A percentile compares a stretch with the other conserved stretches of the same genome.
These are phyloP conservation scores for Dasyprocta punctata DNA, from an alignment of 2,113 vertebrate genomes.

Conservation along the genomic window DNA sequence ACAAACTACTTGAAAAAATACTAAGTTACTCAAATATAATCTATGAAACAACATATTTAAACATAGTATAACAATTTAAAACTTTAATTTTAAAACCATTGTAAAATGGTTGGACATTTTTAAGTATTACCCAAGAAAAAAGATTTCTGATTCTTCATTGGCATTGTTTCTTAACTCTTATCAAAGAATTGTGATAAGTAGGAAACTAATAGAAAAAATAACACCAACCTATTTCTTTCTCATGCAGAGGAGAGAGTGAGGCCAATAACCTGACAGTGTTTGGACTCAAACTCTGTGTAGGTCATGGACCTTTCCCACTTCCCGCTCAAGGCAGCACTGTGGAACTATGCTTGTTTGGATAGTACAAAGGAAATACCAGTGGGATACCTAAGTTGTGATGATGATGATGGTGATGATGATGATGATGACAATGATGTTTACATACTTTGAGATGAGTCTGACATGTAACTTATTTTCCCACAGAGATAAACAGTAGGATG, in stretches of 20 bases:
- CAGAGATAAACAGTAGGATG: background rate
- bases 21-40: background rate
- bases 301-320: background rate
- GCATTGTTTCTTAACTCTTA: background rate
- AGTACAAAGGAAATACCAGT: background rate
- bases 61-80: background rate
- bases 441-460: background rate
- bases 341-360: background rate
- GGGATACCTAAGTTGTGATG: background rate
- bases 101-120: background rate
- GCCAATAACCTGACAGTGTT: background rate
- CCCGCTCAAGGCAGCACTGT: too few relatives aligned
- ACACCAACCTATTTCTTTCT: background rate
- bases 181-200: background rate
- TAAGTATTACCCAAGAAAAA: background rate
- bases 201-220: background rate
- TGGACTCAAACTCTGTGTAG: fast-evolving
- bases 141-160: background rate
- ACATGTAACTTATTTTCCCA: background rate
- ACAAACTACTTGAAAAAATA: background rate
- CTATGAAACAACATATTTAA: background rate
- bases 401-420: background rate
- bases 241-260: fast-evolving
- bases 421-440: background rate
- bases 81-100: background rate